A percentile compares a stretch with the other conserved stretches of the same genome.
Evolutionary conservation across 1,140 invertebrate genomes (phyloP).

Genomic region (Solen grandis): DNA sequence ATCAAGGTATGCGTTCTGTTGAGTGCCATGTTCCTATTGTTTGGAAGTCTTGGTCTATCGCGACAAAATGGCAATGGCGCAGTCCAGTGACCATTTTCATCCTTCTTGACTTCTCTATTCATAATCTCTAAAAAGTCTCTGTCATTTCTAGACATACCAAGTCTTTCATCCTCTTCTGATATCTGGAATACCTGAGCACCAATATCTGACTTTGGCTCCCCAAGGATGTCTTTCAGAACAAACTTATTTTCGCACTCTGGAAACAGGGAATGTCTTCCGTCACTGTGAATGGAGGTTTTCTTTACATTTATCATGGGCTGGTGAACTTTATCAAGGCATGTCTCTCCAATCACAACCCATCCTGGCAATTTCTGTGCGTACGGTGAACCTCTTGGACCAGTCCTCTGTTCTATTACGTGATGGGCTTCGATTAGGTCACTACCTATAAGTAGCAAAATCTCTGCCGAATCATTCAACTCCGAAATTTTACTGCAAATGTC

Average conservation of each 20-base stretch:
- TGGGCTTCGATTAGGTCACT: constrained; percentile 29
- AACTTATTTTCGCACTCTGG: constrained; percentile 42
- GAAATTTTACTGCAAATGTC: neutral
- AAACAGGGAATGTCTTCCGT: constrained; percentile 39
- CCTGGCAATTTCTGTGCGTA: neutral
- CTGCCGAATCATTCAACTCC: neutral
- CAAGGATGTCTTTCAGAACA: constrained; percentile 23
- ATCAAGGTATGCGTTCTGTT: constrained; percentile 16
- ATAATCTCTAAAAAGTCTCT: constrained; percentile 51
- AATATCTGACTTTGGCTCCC: no score
- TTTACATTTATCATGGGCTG: no score
- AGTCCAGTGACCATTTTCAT: constrained; percentile 20
- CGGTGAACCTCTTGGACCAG: neutral
- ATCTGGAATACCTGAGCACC: no score
- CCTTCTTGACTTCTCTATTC: constrained; percentile 27
- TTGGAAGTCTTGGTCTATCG: constrained; percentile 10
- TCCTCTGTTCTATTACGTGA: constrained; percentile 37
- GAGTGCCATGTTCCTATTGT: constrained; percentile 36
- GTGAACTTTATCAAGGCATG: no score
- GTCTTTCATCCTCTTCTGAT: constrained; percentile 48
- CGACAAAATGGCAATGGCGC: constrained; percentile 45
- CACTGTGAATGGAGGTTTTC: no score
- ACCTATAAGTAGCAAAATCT: constrained; percentile 30
- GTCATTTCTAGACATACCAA: constrained; percentile 40
- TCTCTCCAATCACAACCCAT: neutral